These are phyloP conservation scores for Chrysodeixis includens DNA, from an alignment of 2,888 invertebrate species.

Conservation along the genomic window DNA sequence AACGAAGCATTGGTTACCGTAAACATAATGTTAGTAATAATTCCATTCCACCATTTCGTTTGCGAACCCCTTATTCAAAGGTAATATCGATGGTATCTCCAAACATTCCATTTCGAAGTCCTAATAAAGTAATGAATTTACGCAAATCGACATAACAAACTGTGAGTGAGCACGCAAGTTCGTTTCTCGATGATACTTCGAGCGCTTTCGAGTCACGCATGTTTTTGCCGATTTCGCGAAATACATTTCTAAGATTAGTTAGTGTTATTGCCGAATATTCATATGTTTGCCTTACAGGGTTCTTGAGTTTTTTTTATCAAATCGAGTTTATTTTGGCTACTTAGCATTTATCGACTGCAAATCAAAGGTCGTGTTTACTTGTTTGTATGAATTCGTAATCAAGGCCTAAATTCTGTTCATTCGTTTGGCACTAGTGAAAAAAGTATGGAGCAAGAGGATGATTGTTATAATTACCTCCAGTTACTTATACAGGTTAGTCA, in stretches of 20 bases:
- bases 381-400: too few relatives aligned
- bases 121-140: conserved; percentile 59
- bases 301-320: too few relatives aligned
- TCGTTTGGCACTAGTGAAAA: too few relatives aligned
- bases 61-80: conserved; percentile 28
- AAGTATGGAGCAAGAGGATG: too few relatives aligned
- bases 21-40: conserved; percentile 15
- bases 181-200: conserved; percentile 35
- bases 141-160: conserved; percentile 50
- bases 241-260: not conserved
- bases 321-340: too few relatives aligned
- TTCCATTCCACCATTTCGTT: conserved; percentile 18
- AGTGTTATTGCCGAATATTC: not conserved
- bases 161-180: conserved; percentile 44
- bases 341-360: too few relatives aligned
- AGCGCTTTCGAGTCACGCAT: conserved; percentile 29
- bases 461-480: too few relatives aligned
- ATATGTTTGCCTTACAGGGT: not conserved
- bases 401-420: too few relatives aligned
- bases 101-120: conserved; percentile 36
- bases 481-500: too few relatives aligned
- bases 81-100: conserved; percentile 33
- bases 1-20: conserved; percentile 3
- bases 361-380: too few relatives aligned
- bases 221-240: conserved; percentile 1